Percentiles rank a stretch among this genome's conserved stretches.
Conservation (phyloP, 2,113 vertebrate species). For the Xiphophorus maculatus region DNA sequence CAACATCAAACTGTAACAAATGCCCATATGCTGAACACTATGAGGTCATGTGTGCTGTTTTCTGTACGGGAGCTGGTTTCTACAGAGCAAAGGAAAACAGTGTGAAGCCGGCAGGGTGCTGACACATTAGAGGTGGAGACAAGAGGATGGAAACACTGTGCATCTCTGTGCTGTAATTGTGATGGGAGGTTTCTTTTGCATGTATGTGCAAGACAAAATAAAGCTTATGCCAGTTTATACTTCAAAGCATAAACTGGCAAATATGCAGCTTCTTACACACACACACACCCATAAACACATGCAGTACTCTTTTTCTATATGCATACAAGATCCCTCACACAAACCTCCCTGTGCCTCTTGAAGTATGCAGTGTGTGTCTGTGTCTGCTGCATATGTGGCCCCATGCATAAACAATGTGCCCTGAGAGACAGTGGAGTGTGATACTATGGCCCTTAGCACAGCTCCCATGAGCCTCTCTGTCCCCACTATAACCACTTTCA, state of each 20-base stretch:
- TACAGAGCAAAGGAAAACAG: slow-evolving; percentile 30
- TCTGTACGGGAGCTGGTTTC: slow-evolving; percentile 30
- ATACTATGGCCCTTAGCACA: slow-evolving; percentile 78
- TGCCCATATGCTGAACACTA: slow-evolving; percentile 25
- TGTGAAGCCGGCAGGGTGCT: slow-evolving; percentile 54
- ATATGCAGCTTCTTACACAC: neutral
- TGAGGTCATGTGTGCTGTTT: slow-evolving; percentile 30
- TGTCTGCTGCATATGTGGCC: slow-evolving; percentile 72
- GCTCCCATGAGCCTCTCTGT: slow-evolving; percentile 75
- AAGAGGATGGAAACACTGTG: slow-evolving; percentile 62
- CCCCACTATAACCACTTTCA: slow-evolving; percentile 57
- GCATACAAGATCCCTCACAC: slow-evolving; percentile 15
- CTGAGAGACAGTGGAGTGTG: slow-evolving; percentile 74
- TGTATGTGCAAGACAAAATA: slow-evolving; percentile 3
- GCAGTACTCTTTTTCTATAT: slow-evolving; percentile 19
- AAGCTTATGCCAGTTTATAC: neutral
- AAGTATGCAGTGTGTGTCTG: slow-evolving; percentile 62
- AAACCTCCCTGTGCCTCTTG: slow-evolving; percentile 57
- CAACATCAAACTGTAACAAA: slow-evolving; percentile 48
- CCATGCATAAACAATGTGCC: slow-evolving; percentile 80
- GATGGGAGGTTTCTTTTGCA: slow-evolving; percentile 22
- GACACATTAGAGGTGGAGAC: slow-evolving; percentile 59
- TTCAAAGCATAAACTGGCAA: slow-evolving; percentile 42
- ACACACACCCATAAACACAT: slow-evolving; percentile 28
- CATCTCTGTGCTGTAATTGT: slow-evolving; percentile 44